Evolutionary conservation across 2,888 invertebrate genomes (phyloP).

Genomic region (Caenorhabditis sp.): DNA sequence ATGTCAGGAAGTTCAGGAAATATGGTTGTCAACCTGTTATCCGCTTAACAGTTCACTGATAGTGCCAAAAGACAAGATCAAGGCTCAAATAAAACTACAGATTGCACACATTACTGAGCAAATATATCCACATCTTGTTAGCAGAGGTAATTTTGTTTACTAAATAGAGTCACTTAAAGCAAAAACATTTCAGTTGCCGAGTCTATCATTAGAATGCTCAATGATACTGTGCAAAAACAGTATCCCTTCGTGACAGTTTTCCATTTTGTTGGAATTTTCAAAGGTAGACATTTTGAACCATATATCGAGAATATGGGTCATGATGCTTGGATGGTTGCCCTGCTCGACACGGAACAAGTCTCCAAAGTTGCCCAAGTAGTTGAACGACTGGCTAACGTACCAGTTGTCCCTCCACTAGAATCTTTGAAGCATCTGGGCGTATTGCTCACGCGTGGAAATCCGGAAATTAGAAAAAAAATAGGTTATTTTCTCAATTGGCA

Average conservation of each 20-base stretch:
- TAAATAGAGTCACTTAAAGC: no score
- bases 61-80: conserved; percentile 69
- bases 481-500: conserved; percentile 19
- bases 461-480: conserved; percentile 43
- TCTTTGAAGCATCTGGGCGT: conserved; percentile 74
- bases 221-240: conserved; percentile 52
- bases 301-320: conserved; percentile 68
- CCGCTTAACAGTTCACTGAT: conserved; percentile 68
- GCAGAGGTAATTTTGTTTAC: conserved; percentile 46
- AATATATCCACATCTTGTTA: conserved; percentile 67
- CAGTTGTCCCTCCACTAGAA: conserved; percentile 77
- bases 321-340: conserved; percentile 75
- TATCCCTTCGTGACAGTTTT: conserved; percentile 56
- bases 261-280: conserved; percentile 69
- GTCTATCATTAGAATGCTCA: conserved; percentile 59
- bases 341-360: conserved; percentile 66
- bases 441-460: conserved; percentile 62
- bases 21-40: conserved; percentile 74
- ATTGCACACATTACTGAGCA: conserved; percentile 66
- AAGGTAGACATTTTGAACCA: conserved; percentile 65
- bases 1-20: conserved; percentile 72
- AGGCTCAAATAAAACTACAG: conserved; percentile 57
- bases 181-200: conserved; percentile 62
- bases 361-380: conserved; percentile 70
- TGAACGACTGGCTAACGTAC: conserved; percentile 72